A percentile compares a stretch with the other conserved stretches of the same genome.
Evolutionary conservation across 1,140 invertebrate genomes (phyloP).

Genomic region (Schlechtendalia chinensis): DNA sequence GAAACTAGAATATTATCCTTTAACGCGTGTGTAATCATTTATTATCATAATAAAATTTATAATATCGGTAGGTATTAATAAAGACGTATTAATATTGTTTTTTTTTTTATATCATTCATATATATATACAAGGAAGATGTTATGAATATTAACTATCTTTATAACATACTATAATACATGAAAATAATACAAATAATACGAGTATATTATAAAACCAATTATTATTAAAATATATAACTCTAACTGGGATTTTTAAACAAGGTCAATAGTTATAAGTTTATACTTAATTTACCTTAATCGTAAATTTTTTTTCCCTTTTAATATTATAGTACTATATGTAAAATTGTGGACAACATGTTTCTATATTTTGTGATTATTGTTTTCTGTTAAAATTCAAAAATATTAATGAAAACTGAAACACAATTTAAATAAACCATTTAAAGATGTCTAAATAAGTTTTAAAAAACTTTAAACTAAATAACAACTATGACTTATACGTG

Average conservation of each 20-base stretch:
- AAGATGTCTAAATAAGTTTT: too few relatives aligned
- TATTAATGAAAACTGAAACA: too few relatives aligned
- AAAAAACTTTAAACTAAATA: too few relatives aligned
- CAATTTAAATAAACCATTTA: too few relatives aligned
- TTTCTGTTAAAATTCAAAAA: too few relatives aligned
- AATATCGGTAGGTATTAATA: background rate
- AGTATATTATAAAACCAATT: background rate
- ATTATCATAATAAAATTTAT: too few relatives aligned
- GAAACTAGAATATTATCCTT: too few relatives aligned
- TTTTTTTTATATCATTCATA: background rate
- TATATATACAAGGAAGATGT: background rate
- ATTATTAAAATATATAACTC: background rate
- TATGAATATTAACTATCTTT: background rate
- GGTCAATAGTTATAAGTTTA: background rate
- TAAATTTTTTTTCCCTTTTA: background rate
- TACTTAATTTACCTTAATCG: background rate
- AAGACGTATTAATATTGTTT: background rate
- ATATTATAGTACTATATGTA: background rate
- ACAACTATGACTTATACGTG: too few relatives aligned
- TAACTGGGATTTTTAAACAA: background rate
- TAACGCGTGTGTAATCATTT: too few relatives aligned
- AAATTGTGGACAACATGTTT: background rate
- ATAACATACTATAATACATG: too few relatives aligned
- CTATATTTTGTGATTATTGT: background rate
- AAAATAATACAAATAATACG: background rate